Evolutionary conservation across 2,797 vertebrate species (phyloP), one percentile per base, ranked within the genome.

Genomic region (Falco berigora): DNA sequence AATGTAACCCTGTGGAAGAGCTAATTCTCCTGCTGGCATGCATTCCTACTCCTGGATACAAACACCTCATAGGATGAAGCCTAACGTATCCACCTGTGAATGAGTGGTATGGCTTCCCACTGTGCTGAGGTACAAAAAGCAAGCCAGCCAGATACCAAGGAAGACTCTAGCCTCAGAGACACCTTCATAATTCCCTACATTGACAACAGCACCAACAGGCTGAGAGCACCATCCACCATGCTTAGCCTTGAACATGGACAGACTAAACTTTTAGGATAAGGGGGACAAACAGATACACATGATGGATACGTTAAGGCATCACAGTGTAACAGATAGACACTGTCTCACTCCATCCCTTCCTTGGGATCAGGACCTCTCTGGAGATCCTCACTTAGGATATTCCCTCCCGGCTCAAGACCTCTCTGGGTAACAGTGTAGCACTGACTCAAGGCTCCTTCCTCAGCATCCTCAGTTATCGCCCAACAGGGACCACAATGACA

Each of bases 361-460:
- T 0, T 2, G 24, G 44, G 58, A 20, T 12, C 10, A 2, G 56
- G 22, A 83, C 17, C 74, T 14, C 77, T 17, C 1, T 0, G 7
- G 4, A 46, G 8, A 63, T 4, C 47, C 75, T 36, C 64, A 21
- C 38, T 56, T 2, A 2, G 55, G 75, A 9, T 5, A 14, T 28
- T 16, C 76, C 58, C 53, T 50, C 71, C 78, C 55, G 40, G 73
- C 84, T 14, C 15, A 71, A 71, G 42, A 22, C 25, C n/a, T 19
- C 56, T 10, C 18, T 14, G 76, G 69, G 14, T 77, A 88, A 28
- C 88, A 74, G 64, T 19, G 0, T 3, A 32, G 74, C 55, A 4
- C 64, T 71, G 89, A 84, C 83, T 90, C 96, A 63, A 6, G 8
- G 88, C 91, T 96, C 78, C 49, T 95, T 88, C 92, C 58, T 92